A percentile compares a stretch with the other conserved stretches of the same genome.
phyloP scores from a whole-genome alignment of 2,797 vertebrate species.

The Sebastolobus altivelis region DNA sequence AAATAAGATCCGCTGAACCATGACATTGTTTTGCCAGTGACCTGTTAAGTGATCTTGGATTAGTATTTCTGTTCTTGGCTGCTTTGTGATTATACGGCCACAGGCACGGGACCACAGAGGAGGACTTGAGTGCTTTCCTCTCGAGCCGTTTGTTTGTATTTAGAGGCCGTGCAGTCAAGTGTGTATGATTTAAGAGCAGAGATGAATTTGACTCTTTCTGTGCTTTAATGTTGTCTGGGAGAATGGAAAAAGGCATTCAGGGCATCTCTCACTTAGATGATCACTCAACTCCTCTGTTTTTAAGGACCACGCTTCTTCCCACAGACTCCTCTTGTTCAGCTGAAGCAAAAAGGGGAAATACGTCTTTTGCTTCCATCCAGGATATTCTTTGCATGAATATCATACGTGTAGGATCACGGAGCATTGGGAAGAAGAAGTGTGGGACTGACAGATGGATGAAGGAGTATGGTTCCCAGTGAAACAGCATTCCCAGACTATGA shows the following conservation, averaged over 20 bases:
- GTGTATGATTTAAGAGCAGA: constrained; percentile 59
- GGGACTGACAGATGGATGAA: constrained; percentile 64
- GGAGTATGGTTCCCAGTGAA: constrained; percentile 64
- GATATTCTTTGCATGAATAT: constrained; percentile 18
- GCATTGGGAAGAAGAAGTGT: constrained; percentile 20
- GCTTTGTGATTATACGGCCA: constrained; percentile 65
- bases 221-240: constrained; percentile 40
- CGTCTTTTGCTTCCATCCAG: constrained; percentile 3
- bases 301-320: constrained; percentile 25
- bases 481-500: constrained; percentile 82
- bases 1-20: constrained; percentile 22
- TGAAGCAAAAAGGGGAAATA: constrained; percentile 19
- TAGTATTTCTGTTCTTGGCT: constrained; percentile 57
- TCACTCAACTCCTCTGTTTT: constrained; percentile 36
- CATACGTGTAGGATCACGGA: constrained; percentile 1
- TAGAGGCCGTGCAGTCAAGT: constrained; percentile 51
- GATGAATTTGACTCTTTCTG: constrained; percentile 32
- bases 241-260: constrained; percentile 26
- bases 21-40: constrained; percentile 35
- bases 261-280: constrained; percentile 34
- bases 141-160: constrained; percentile 63
- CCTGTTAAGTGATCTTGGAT: constrained; percentile 63
- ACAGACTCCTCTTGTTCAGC: constrained; percentile 24
- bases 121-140: constrained; percentile 55
- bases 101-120: constrained; percentile 39